phyloP scores from a whole-genome alignment of 2,113 vertebrate genomes.

The Ovis canadensis region DNA sequence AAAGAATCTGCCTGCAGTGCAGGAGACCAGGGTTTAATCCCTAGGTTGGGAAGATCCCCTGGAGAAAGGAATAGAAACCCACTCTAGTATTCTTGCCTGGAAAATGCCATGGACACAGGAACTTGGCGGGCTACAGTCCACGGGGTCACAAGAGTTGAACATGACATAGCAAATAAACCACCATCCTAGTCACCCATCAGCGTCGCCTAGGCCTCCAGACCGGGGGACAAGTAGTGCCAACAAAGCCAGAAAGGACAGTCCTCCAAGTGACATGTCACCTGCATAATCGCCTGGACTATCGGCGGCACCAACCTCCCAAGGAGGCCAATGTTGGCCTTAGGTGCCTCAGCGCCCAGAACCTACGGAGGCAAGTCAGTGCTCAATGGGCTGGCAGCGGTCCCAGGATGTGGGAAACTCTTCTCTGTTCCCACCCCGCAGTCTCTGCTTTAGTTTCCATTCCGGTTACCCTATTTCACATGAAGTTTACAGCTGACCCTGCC shows the following conservation, averaged over 20 bases:
- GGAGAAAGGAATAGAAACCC: background rate
- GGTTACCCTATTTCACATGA: background rate
- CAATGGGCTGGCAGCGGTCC: background rate
- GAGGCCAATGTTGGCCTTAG: background rate
- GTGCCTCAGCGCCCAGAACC: background rate
- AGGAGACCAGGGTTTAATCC: rapidly evolving
- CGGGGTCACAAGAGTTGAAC: background rate
- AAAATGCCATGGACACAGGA: background rate
- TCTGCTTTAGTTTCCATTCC: background rate
- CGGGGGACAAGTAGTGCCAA: background rate
- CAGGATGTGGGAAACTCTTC: background rate
- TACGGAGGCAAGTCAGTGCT: background rate
- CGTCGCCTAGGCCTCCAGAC: background rate
- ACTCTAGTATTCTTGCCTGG: background rate
- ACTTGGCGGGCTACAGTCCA: background rate
- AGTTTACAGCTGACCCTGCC: background rate
- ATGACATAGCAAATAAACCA: background rate
- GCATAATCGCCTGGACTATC: background rate
- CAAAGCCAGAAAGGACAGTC: background rate
- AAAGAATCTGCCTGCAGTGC: background rate
- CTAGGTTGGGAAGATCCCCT: background rate
- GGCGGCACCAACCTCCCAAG: background rate
- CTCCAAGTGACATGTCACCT: background rate
- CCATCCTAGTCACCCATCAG: background rate
- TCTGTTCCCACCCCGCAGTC: background rate